Evolutionary conservation across 2,113 vertebrate genomes (phyloP), one percentile per base, ranked within the genome.

Genomic region (Passerina amoena): DNA sequence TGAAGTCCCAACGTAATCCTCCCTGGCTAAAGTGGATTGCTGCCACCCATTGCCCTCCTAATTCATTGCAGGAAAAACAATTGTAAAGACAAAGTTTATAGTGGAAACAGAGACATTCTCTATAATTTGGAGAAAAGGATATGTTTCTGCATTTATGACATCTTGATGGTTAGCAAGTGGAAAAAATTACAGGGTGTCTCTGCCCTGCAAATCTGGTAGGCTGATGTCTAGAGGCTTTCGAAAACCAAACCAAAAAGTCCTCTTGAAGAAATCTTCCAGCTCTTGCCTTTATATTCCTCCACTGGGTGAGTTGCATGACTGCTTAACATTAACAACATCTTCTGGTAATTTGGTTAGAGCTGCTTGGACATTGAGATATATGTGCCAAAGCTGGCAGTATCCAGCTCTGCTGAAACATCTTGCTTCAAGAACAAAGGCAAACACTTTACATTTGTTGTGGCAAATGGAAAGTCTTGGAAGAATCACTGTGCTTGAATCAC

Each of bases 31-130:
- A 96, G 85, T 73, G 90, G 78, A 75, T 82, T 92, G 72, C 82
- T 96, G 90, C 82, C 89, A 93, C 92, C 95, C 95, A 70, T 93
- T 96, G 95, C 96, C 91, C 92, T 96, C 72, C 57, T 95, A 95
- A 95, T 95, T 96, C 63, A 61, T 44, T 96, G 68, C 89, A 94
- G 91, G 69, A 71, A 88, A 94, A 91, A 73, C 73, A 82, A 90
- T 77, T 92, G 85, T 78, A 53, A 95, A 91, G 76, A 86, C 38
- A 65, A 76, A 82, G 65, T 85, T 92, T 80, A 77, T 14, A 65
- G 88, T 91, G 82, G 87, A 86, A 97, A 96, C 69, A 89, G 89
- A 82, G 81, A 80, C 71, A 68, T 92, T 86, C 44, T 51, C 80
- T 94, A 19, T 96, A 95, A 95, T 95, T 96, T 96, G 69, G 40